These are phyloP conservation scores for Cyprinodon tularosa DNA, from an alignment of 2,113 vertebrate genomes.

Conservation along the genomic window DNA sequence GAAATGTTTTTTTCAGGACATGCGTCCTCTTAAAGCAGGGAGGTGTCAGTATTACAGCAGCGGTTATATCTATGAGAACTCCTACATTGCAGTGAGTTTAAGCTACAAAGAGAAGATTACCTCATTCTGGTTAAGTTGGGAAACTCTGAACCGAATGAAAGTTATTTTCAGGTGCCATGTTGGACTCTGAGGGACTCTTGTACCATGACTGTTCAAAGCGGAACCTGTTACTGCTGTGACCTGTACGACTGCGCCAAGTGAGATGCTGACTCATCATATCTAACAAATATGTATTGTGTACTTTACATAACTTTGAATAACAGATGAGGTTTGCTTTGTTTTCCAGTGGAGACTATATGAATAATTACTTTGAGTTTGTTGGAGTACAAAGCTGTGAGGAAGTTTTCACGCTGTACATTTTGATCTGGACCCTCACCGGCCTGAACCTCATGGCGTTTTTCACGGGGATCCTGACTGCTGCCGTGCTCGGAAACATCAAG, in stretches of 20 bases:
- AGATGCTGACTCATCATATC: constrained; percentile 33
- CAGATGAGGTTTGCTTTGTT: constrained; percentile 5
- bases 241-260: constrained; percentile 80
- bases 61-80: constrained; percentile 76
- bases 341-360: constrained; percentile 76
- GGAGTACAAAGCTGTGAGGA: constrained; percentile 78
- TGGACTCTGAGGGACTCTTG: constrained; percentile 71
- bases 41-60: constrained; percentile 78
- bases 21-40: constrained; percentile 73
- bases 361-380: constrained; percentile 79
- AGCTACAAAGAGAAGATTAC: background rate
- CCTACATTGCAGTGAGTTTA: constrained; percentile 69
- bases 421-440: constrained; percentile 69
- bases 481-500: constrained; percentile 77
- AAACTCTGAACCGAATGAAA: background rate
- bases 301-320: background rate
- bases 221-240: constrained; percentile 82
- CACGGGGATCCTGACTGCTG: constrained; percentile 69
- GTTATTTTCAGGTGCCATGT: constrained; percentile 67
- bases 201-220: constrained; percentile 70
- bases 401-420: constrained; percentile 67
- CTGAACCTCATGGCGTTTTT: constrained; percentile 77
- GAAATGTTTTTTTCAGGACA: constrained; percentile 62
- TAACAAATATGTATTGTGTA: background rate
- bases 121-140: background rate